These are phyloP conservation scores for Tortricodes alternella DNA, from an alignment of 2,888 invertebrate genomes.

Conservation along the genomic window DNA sequence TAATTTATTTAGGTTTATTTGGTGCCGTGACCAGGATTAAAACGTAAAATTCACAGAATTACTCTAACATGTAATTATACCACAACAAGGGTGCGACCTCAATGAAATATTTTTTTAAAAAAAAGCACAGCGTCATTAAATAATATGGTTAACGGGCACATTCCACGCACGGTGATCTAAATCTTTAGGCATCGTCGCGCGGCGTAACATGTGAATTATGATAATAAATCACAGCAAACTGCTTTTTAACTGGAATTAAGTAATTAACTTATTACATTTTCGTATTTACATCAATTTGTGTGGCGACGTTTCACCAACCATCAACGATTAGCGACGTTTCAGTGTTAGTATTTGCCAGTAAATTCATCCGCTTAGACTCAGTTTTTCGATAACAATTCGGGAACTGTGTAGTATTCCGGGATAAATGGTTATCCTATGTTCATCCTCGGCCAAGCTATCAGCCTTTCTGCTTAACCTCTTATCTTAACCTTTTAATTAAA, in stretches of 20 bases:
- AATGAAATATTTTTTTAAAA: not conserved
- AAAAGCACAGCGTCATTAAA: not conserved
- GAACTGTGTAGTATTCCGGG: too few relatives aligned
- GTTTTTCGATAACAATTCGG: not conserved
- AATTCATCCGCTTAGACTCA: not conserved
- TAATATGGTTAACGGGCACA: not conserved
- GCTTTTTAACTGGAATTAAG: constrained; percentile 70
- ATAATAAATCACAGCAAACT: constrained; percentile 66
- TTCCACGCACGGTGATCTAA: constrained; percentile 29
- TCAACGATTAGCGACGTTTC: too few relatives aligned
- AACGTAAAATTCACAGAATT: not conserved
- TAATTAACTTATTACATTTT: constrained; percentile 52
- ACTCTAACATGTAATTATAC: too few relatives aligned
- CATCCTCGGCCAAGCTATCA: too few relatives aligned
- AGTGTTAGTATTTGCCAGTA: too few relatives aligned
- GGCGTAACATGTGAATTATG: constrained; percentile 64
- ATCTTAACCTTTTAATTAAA: too few relatives aligned
- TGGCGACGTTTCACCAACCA: too few relatives aligned
- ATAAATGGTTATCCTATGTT: too few relatives aligned
- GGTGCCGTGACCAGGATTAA: not conserved
- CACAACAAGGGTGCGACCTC: constrained; percentile 1
- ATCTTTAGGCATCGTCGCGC: constrained; percentile 51
- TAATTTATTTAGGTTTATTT: too few relatives aligned
- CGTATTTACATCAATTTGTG: too few relatives aligned
- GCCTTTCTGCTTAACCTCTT: too few relatives aligned